Conservation (phyloP, 1,140 invertebrate species). For the Ganaspis sp. region DNA sequence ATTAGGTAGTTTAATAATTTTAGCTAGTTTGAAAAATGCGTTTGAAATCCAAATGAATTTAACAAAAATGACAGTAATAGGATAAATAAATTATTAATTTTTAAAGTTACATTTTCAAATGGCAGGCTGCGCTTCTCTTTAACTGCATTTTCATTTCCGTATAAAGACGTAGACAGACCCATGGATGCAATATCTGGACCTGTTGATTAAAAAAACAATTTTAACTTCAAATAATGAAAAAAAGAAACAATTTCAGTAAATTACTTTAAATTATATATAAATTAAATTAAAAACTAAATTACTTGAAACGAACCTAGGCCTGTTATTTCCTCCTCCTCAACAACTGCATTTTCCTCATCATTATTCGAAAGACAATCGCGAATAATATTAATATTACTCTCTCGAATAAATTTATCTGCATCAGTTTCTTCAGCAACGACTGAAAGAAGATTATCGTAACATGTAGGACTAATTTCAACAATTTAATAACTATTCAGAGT, state of each 20-base stretch:
- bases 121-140: slow-evolving; percentile 50
- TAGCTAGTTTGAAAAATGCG: not conserved
- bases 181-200: slow-evolving; percentile 74
- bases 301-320: slow-evolving; percentile 58
- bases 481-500: slow-evolving; percentile 1
- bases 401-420: slow-evolving; percentile 77
- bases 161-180: slow-evolving; percentile 59
- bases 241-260: no score
- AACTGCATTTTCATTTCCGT: slow-evolving; percentile 46
- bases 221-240: no score
- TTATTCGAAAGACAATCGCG: slow-evolving; percentile 69
- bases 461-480: not conserved
- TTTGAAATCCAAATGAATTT: slow-evolving; percentile 30
- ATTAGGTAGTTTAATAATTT: not conserved
- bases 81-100: no score
- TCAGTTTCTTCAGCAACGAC: slow-evolving; percentile 70
- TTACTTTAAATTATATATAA: not conserved
- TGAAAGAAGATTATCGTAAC: no score
- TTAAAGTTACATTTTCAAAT: slow-evolving; percentile 69
- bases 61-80: slow-evolving; percentile 20
- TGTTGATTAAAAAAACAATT: slow-evolving; percentile 47
- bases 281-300: slow-evolving; percentile 22
- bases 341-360: slow-evolving; percentile 52
- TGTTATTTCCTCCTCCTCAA: slow-evolving; percentile 45
- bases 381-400: slow-evolving; percentile 78